Conservation (phyloP, 2,797 vertebrate genomes). For the Saxicola maurus region DNA sequence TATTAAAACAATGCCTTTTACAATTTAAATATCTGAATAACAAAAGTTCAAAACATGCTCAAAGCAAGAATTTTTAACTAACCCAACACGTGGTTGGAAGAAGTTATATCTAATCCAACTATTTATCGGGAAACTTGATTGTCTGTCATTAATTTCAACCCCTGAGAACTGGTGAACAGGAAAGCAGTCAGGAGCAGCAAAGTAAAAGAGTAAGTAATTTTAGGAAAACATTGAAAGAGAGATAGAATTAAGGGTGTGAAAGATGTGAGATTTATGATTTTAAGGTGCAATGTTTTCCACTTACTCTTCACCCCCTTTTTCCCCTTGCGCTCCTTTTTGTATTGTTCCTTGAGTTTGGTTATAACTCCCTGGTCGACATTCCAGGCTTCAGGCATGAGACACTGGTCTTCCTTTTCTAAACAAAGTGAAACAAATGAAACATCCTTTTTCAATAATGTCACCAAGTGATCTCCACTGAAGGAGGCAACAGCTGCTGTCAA, state of each 20-base stretch:
- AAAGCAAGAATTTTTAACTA: constrained; percentile 27
- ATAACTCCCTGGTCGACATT: constrained; percentile 99
- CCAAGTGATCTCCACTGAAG: constrained; percentile 57
- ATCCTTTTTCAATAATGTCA: constrained; percentile 75
- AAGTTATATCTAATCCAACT: constrained; percentile 28
- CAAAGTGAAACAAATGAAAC: constrained; percentile 86
- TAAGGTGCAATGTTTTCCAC: constrained; percentile 85
- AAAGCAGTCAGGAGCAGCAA: constrained; percentile 77
- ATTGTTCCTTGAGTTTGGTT: constrained; percentile 99
- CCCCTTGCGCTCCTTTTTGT: constrained; percentile 99
- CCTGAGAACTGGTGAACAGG: constrained; percentile 69
- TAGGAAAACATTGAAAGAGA: constrained; percentile 80
- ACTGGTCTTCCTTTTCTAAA: constrained; percentile 99
- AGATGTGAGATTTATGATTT: constrained; percentile 72
- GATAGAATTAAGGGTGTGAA: constrained; percentile 70
- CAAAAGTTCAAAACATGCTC: neutral
- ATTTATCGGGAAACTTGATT: constrained; percentile 34
- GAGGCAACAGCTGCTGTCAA: constrained; percentile 52
- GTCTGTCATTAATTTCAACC: constrained; percentile 74
- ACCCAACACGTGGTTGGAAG: constrained; percentile 14
- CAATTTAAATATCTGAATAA: constrained; percentile 20
- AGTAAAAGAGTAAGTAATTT: constrained; percentile 81
- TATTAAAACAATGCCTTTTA: constrained; percentile 24
- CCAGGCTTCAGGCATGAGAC: constrained; percentile 95
- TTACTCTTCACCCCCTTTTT: constrained; percentile 99